Base-by-base conservation (phyloP, 2,797 vertebrate species). In the Chelidonichthys spinosus region DNA sequence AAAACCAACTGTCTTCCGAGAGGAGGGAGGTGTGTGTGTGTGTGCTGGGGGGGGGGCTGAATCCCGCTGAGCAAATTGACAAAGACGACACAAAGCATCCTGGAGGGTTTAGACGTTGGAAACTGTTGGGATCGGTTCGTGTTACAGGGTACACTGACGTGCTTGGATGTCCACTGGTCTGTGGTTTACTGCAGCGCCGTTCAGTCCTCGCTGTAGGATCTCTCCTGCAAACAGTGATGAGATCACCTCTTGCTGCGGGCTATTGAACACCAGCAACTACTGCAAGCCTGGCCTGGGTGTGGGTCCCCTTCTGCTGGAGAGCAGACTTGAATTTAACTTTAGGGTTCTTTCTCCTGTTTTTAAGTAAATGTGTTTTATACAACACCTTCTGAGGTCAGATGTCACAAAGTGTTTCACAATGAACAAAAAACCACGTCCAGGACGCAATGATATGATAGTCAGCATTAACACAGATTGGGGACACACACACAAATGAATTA, bases 1-100 rank as follows among this genome's bases (percentile, higher is more conserved):
- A 55, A 72, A 64, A 49, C 72, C 78, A 92, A 93, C 87, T 76
- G 88, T 79, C 78, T 85, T 91, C 65, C 13, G 79, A 78, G 82
- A 86, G 66, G 69, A 76, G 64, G 72, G 65, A 75, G 56, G 64
- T 15, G 54, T 25, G 25, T 25, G 25, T 25, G 25, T 25, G 25
- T 25, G 25, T 25, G 25, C n/a, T 25, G 25, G 78, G 55, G 6
- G 8, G n/a, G 71, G 58, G 72, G 56, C 9, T 55, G 63, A 25
- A 76, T 80, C 78, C 74, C 69, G 58, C 74, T 78, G 75, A 85
- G 78, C 74, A 87, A 87, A 92, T 46, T 86, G 74, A 80, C 72
- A 87, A 11, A 85, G 69, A 79, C 78, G 85, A 91, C 79, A 88
- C 63, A 84, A 81, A 73, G 71, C 56, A 50, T 89, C 76, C 76